These are phyloP conservation scores for Catalaphyllia jardinei DNA, from an alignment of 64 coral and sea anemone species.

Conservation along the genomic window DNA sequence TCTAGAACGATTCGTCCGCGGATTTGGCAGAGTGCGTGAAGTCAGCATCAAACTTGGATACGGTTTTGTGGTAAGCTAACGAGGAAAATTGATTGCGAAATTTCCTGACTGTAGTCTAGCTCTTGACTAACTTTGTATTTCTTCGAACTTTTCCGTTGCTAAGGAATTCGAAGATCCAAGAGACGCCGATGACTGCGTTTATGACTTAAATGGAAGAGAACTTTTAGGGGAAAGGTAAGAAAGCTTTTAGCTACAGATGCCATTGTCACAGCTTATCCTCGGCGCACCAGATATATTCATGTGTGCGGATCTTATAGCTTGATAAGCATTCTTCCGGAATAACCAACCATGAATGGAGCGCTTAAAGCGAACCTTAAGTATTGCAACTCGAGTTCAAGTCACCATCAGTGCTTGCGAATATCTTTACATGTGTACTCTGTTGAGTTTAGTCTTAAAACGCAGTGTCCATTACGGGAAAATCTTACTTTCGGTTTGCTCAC, in stretches of 20 bases:
- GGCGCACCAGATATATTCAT: too few species aligned
- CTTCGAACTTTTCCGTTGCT: background rate
- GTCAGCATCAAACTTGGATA: slow-evolving; percentile 99
- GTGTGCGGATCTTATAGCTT: too few species aligned
- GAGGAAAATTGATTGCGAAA: slow-evolving; percentile 1
- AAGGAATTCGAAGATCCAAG: slow-evolving; percentile 93
- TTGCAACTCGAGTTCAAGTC: too few species aligned
- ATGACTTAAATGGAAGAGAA: slow-evolving; percentile 96
- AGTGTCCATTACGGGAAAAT: too few species aligned
- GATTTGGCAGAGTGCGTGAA: slow-evolving; percentile 85
- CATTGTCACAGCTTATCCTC: too few species aligned
- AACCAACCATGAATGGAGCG: too few species aligned
- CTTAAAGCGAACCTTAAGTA: too few species aligned
- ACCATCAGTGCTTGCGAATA: too few species aligned
- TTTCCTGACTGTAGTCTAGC: background rate
- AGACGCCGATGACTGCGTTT: slow-evolving; percentile 94
- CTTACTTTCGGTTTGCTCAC: too few species aligned
- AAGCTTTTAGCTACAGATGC: background rate
- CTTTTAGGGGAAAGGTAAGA: slow-evolving; percentile 92
- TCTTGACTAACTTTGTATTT: background rate
- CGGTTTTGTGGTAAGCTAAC: slow-evolving; percentile 94
- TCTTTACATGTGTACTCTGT: too few species aligned
- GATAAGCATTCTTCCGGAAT: too few species aligned
- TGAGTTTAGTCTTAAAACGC: too few species aligned
- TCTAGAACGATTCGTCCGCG: slow-evolving; percentile 90